These are phyloP conservation scores for Montipora sp. DNA, from an alignment of 64 coral and sea anemone genomes.

Conservation along the genomic window DNA sequence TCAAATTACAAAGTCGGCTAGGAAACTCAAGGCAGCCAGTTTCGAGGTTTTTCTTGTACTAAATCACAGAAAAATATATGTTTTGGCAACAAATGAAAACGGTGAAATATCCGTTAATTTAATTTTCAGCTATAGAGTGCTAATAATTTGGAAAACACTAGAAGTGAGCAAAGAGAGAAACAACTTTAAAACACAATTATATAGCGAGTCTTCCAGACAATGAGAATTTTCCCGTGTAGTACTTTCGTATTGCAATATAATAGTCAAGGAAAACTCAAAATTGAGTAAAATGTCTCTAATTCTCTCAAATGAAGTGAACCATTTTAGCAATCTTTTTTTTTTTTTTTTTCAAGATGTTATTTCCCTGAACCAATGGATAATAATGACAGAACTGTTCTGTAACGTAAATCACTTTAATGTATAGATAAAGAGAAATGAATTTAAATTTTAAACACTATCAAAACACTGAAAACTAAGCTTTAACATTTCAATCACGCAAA, in stretches of 20 bases:
- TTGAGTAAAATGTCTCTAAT: not conserved
- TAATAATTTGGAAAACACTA: not conserved
- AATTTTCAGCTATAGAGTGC: not conserved
- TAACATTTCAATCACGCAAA: not conserved
- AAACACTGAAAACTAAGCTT: not conserved
- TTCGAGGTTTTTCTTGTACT: not conserved
- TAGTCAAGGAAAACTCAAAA: not conserved
- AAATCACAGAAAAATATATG: no score
- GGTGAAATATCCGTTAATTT: not conserved
- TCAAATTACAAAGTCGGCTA: not conserved
- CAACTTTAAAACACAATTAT: not conserved
- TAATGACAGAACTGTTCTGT: not conserved
- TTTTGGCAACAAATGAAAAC: no score
- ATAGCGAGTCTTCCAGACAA: not conserved
- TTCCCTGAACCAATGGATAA: not conserved
- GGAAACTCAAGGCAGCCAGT: no score
- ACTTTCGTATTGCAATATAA: no score
- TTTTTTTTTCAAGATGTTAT: not conserved
- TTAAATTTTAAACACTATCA: not conserved
- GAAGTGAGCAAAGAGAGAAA: not conserved
- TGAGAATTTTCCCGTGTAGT: not conserved
- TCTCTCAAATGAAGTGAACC: not conserved
- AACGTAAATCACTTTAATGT: not conserved
- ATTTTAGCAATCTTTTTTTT: not conserved
- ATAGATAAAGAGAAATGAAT: not conserved